Evolutionary conservation across 64 coral and sea anemone genomes (phyloP).

Genomic region (Montipora foliosa): DNA sequence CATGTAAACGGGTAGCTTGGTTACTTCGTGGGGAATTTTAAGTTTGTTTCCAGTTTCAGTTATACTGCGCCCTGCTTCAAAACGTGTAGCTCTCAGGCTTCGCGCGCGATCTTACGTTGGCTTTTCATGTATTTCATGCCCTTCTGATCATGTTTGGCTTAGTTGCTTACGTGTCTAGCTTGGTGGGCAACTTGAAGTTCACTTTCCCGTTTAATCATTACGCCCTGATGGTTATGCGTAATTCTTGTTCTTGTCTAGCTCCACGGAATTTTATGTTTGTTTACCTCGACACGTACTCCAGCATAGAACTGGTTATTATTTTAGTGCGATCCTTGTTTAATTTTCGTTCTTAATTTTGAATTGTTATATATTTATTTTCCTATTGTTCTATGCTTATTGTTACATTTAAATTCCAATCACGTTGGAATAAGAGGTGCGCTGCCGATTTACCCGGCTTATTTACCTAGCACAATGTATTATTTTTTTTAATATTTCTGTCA

Average conservation of each 20-base stretch:
- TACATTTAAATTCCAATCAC: not conserved
- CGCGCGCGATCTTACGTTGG: not conserved
- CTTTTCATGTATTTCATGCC: not conserved
- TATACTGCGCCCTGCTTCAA: too few species aligned
- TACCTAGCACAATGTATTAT: not conserved
- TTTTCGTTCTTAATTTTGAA: not conserved
- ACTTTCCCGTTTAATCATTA: not conserved
- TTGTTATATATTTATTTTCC: not conserved
- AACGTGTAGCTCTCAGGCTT: too few species aligned
- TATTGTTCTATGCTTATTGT: not conserved
- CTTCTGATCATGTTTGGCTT: not conserved
- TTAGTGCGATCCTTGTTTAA: not conserved
- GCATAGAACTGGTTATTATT: not conserved
- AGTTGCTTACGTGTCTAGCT: not conserved
- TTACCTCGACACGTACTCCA: not conserved
- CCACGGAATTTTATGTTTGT: not conserved
- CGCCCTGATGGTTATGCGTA: not conserved
- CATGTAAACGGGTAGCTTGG: not conserved
- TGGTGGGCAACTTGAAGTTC: not conserved
- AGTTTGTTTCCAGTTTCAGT: too few species aligned
- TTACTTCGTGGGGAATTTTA: not conserved
- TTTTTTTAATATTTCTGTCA: not conserved
- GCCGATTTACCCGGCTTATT: not conserved
- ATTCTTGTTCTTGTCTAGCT: not conserved
- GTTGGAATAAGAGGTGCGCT: not conserved